Base-by-base conservation (phyloP, 2,888 invertebrate genomes). In the Cacoxenus indagator region DNA sequence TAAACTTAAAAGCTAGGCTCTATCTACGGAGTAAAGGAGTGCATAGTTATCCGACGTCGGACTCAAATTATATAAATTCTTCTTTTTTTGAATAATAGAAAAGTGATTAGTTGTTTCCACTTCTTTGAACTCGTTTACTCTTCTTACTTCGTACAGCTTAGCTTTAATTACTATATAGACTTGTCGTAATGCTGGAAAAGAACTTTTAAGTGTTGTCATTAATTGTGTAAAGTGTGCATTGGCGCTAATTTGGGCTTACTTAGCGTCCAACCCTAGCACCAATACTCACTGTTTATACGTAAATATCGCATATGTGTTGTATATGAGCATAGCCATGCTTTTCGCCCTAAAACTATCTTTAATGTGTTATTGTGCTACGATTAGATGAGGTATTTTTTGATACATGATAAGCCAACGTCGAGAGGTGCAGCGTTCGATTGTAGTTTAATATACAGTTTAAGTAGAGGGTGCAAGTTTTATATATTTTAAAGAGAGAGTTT, bases 101-200 rank as follows among this genome's bases (percentile, higher is more conserved):
- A n/a, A n/a, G n/a, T n/a, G n/a, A n/a, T n/a, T n/a, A n/a, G n/a
- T n/a, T n/a, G n/a, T n/a, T n/a, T n/a, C n/a, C n/a, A n/a, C n/a
- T n/a, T n/a, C n/a, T n/a, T n/a, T n/a, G n/a, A n/a, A n/a, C n/a
- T n/a, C n/a, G n/a, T n/a, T n/a, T n/a, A n/a, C n/a, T n/a, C n/a
- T n/a, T n/a, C n/a, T n/a, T n/a, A n/a, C n/a, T n/a, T n/a, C n/a
- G n/a, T n/a, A n/a, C n/a, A n/a, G n/a, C n/a, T n/a, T n/a, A n/a
- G n/a, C n/a, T n/a, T n/a, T n/a, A n/a, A n/a, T n/a, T n/a, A n/a
- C n/a, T 54, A 9, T 24, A 24, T 54, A 54, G 4, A 26, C 9
- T 17, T 54, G 11, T 57, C 57, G 57, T 26, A 57, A 57, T 24
- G 57, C 57, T 57, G 29, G 27, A 57, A 54, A 70, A 67, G 27